Evolutionary conservation across 2,113 vertebrate genomes (phyloP).

Genomic region (Synodontis membranacea): DNA sequence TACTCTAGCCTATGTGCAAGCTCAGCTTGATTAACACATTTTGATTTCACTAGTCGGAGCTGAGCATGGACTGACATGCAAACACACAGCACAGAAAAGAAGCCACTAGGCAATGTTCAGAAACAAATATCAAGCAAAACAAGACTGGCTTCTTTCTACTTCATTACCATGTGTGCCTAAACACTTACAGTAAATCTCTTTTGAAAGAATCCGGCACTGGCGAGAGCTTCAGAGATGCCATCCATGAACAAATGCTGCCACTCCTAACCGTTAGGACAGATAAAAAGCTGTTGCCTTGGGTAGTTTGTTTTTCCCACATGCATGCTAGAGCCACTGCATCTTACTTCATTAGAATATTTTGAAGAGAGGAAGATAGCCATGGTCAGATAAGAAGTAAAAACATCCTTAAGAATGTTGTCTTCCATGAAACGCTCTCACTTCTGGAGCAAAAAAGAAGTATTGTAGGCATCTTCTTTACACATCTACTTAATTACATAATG

Average conservation of each 20-base stretch:
- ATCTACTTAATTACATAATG: slow-evolving; percentile 46
- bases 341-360: slow-evolving; percentile 30
- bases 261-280: slow-evolving; percentile 15
- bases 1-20: background rate
- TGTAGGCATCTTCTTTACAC: slow-evolving; percentile 27
- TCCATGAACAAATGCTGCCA: slow-evolving; percentile 13
- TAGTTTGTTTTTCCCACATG: slow-evolving; percentile 25
- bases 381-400: slow-evolving; percentile 28
- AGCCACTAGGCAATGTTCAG: background rate
- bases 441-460: slow-evolving; percentile 33
- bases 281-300: slow-evolving; percentile 30
- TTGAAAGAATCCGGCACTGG: background rate
- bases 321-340: slow-evolving; percentile 3
- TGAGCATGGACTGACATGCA: background rate
- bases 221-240: background rate
- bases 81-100: background rate
- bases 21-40: background rate
- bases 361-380: slow-evolving; percentile 2
- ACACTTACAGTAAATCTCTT: background rate
- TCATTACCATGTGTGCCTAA: background rate
- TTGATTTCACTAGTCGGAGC: background rate
- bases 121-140: background rate
- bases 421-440: background rate
- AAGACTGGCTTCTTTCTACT: background rate
- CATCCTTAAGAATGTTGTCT: background rate